A percentile compares a stretch with the other conserved stretches of the same genome.
These are phyloP conservation scores for Euplagia quadripunctaria DNA, from an alignment of 2,888 invertebrate genomes.

Conservation along the genomic window DNA sequence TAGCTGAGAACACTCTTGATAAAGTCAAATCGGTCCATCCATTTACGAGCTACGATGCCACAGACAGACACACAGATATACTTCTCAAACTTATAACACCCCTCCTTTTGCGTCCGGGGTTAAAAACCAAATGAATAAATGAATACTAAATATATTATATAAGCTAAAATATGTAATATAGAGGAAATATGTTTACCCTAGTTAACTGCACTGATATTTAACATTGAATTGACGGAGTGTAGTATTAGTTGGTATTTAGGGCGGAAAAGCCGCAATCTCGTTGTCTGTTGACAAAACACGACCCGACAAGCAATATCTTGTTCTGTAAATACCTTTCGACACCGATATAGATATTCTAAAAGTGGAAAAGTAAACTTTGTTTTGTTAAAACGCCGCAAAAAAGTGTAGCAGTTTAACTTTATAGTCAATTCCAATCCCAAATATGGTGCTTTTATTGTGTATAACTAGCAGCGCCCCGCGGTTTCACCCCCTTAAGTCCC, in stretches of 20 bases:
- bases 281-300: conserved; percentile 66
- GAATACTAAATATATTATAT: too few species aligned
- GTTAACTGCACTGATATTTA: conserved; percentile 15
- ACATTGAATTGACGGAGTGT: conserved; percentile 29
- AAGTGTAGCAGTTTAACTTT: background rate
- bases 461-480: too few species aligned
- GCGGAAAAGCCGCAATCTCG: conserved; percentile 60
- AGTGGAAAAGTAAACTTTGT: conserved; percentile 15
- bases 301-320: conserved; percentile 62
- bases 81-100: too few species aligned
- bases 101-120: too few species aligned
- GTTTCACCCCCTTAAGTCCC: too few species aligned
- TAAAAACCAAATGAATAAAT: too few species aligned
- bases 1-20: too few species aligned
- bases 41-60: too few species aligned
- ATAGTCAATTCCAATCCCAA: background rate
- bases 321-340: conserved; percentile 55
- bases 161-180: background rate
- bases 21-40: too few species aligned
- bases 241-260: conserved; percentile 49
- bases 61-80: too few species aligned
- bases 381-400: background rate
- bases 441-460: background rate
- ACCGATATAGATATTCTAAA: conserved; percentile 43
- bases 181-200: background rate